A percentile compares a stretch with the other conserved stretches of the same genome.
Conservation (phyloP, 2,797 vertebrate species). For the Phataginus tetradactyla region DNA sequence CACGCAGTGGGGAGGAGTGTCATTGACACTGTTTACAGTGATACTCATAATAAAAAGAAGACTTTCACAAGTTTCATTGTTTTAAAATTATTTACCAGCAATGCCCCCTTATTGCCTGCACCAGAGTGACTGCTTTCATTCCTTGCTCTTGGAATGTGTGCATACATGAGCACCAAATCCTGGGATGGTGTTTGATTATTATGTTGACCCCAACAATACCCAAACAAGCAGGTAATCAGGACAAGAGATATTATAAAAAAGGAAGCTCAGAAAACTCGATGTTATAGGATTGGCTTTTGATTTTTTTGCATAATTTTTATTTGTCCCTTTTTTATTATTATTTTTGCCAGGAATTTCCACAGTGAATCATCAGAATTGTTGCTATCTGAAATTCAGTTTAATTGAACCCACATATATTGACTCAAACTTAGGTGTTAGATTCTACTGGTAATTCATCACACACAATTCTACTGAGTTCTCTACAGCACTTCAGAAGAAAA, state of each 20-base stretch:
- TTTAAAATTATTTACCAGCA: slow-evolving; percentile 21
- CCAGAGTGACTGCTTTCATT: not conserved
- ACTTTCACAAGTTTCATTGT: not conserved
- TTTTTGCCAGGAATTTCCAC: slow-evolving; percentile 18
- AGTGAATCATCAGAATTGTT: not conserved
- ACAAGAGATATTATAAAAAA: slow-evolving; percentile 17
- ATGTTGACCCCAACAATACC: not conserved
- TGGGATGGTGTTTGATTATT: not conserved
- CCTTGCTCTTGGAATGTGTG: not conserved
- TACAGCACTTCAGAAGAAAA: slow-evolving; percentile 36
- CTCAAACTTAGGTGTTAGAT: not conserved
- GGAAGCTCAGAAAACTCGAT: not conserved
- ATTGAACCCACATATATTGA: slow-evolving; percentile 36
- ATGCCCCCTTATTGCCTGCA: not conserved
- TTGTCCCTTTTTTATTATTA: not conserved
- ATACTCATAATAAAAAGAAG: not conserved
- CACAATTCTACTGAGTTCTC: not conserved
- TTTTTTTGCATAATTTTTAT: not conserved
- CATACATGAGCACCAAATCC: not conserved
- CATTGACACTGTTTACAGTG: not conserved
- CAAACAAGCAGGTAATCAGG: not conserved
- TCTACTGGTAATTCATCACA: not conserved
- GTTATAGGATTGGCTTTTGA: slow-evolving; percentile 15
- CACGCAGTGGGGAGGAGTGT: not conserved
- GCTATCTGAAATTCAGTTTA: slow-evolving; percentile 41